These are phyloP conservation scores for Euplagia quadripunctaria DNA, from an alignment of 2,888 invertebrate species.

Conservation along the genomic window DNA sequence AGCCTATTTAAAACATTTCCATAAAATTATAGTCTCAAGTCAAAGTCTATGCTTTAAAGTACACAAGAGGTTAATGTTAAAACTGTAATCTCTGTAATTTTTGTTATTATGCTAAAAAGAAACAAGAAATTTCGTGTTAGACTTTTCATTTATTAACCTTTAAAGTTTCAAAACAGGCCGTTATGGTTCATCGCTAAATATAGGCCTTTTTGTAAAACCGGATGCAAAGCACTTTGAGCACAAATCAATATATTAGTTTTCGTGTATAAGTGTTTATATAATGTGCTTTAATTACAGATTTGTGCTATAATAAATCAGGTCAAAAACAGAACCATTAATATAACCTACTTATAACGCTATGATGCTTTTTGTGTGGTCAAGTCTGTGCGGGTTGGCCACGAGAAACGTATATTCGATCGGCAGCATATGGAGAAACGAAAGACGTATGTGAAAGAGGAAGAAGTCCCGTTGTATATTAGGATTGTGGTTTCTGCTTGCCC, in stretches of 20 bases:
- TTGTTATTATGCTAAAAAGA: conserved; percentile 19
- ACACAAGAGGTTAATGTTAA: conserved; percentile 27
- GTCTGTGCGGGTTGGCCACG: too few species aligned
- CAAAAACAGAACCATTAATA: too few species aligned
- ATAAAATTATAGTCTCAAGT: conserved; percentile 33
- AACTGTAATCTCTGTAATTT: conserved; percentile 41
- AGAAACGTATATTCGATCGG: too few species aligned
- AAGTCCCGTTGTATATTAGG: too few species aligned
- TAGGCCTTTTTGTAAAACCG: neutral
- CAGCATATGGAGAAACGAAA: too few species aligned
- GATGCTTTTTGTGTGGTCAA: too few species aligned
- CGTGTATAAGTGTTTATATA: too few species aligned
- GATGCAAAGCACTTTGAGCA: neutral
- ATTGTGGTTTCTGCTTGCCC: too few species aligned
- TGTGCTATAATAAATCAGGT: too few species aligned
- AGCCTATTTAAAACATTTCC: conserved; percentile 26
- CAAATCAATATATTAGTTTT: neutral
- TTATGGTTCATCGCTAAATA: neutral
- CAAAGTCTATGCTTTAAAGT: conserved; percentile 17
- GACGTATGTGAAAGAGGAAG: too few species aligned
- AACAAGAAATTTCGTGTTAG: conserved; percentile 20
- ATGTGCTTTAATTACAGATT: too few species aligned
- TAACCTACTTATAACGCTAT: too few species aligned
- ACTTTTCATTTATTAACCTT: conserved; percentile 11
- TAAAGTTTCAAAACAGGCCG: neutral